phyloP scores from a whole-genome alignment of 2,113 vertebrate species.

The Geothlypis trichas region DNA sequence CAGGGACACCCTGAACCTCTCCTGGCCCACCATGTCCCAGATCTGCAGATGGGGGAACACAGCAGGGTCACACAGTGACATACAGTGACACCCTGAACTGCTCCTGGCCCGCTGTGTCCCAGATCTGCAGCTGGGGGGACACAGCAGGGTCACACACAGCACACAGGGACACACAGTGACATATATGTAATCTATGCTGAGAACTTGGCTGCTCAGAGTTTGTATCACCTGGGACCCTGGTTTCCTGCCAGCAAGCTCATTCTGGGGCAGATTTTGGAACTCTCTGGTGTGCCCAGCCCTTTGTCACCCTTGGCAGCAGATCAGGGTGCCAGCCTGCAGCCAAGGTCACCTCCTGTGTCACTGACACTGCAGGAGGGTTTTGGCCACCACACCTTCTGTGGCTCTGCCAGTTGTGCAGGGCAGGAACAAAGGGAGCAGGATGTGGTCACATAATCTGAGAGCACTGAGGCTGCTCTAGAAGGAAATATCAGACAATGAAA shows the following conservation, averaged over 20 bases:
- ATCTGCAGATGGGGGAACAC: too few species aligned
- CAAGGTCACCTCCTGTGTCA: neutral
- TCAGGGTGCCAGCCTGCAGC: neutral
- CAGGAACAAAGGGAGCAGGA: neutral
- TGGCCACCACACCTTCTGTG: rapidly evolving
- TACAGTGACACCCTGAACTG: too few species aligned
- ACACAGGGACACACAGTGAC: neutral
- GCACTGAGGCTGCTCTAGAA: neutral
- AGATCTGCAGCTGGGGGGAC: too few species aligned
- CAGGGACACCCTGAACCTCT: too few species aligned
- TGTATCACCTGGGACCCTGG: rapidly evolving
- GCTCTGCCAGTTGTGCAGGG: neutral
- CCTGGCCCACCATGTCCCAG: too few species aligned
- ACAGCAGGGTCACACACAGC: too few species aligned
- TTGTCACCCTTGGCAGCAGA: neutral
- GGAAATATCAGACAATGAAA: neutral
- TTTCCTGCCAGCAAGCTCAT: neutral
- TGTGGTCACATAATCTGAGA: neutral
- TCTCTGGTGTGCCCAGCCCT: neutral
- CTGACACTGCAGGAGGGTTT: neutral
- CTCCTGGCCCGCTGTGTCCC: too few species aligned
- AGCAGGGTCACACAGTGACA: too few species aligned
- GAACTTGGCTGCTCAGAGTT: neutral
- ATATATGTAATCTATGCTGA: neutral
- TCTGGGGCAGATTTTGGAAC: neutral